A percentile compares a stretch with the other conserved stretches of the same genome.
Evolutionary conservation across 2,113 vertebrate species (phyloP).

Genomic region (Protobothrops flavoviridis): DNA sequence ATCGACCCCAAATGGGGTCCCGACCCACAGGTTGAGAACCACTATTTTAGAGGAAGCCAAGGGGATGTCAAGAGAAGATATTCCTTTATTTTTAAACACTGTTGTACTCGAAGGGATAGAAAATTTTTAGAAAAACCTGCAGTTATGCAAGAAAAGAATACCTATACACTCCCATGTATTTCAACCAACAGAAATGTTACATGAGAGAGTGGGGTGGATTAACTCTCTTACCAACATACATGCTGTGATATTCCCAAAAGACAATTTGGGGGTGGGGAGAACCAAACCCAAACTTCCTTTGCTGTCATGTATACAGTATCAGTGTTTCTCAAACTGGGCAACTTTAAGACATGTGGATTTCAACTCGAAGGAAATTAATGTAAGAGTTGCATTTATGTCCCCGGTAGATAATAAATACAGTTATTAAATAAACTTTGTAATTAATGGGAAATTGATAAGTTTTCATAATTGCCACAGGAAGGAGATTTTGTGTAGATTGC

Average conservation of each 20-base stretch:
- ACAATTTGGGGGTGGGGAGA: not conserved
- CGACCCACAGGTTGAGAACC: too few species aligned
- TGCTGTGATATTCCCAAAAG: not conserved
- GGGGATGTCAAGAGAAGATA: not conserved
- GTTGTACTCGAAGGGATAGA: not conserved
- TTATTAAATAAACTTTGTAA: not conserved
- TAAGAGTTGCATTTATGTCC: not conserved
- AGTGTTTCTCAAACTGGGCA: not conserved
- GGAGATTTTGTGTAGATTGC: not conserved
- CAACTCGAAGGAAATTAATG: not conserved
- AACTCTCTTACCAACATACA: not conserved
- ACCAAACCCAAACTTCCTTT: not conserved
- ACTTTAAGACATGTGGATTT: not conserved
- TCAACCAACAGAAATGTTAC: not conserved
- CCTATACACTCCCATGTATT: not conserved
- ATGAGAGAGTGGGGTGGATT: not conserved
- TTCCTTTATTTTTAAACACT: not conserved
- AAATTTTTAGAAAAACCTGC: not conserved
- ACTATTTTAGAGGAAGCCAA: not conserved
- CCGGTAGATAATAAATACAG: not conserved
- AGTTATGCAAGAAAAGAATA: not conserved
- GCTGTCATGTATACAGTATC: not conserved
- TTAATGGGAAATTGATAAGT: not conserved
- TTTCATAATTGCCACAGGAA: not conserved
- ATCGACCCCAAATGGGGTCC: too few species aligned